phyloP scores from a whole-genome alignment of 37 sponge, comb jelly and placozoan species.

The Aplysina aerophoba region DNA sequence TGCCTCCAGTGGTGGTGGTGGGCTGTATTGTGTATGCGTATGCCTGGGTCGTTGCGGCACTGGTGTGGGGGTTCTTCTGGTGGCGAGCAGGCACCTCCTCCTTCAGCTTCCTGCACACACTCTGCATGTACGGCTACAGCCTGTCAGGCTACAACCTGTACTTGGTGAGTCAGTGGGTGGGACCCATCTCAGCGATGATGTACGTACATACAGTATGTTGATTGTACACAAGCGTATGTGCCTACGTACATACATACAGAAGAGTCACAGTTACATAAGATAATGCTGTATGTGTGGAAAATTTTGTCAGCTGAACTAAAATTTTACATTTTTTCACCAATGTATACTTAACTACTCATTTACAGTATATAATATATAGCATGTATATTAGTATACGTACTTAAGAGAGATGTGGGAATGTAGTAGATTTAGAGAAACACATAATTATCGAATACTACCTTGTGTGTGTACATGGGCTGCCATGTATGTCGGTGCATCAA shows the following conservation, averaged over 20 bases:
- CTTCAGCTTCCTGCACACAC: conserved; percentile 7
- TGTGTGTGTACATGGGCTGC: no score
- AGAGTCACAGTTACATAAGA: not conserved
- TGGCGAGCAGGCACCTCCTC: conserved; percentile 23
- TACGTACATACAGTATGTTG: not conserved
- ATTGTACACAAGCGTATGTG: not conserved
- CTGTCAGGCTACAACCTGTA: conserved; percentile 24
- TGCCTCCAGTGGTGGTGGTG: not conserved
- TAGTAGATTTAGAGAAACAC: no score
- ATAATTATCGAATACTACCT: no score
- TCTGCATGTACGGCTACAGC: conserved; percentile 31
- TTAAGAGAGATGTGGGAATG: not conserved
- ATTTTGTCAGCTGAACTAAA: not conserved
- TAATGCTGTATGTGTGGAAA: not conserved
- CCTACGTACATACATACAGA: not conserved
- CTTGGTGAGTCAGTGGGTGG: not conserved
- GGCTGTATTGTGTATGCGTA: conserved; percentile 4
- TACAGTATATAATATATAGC: not conserved
- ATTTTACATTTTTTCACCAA: not conserved
- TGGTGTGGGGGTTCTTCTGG: conserved; percentile 33
- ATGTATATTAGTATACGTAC: not conserved
- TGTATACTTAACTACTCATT: not conserved
- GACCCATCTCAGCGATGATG: not conserved
- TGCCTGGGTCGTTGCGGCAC: conserved; percentile 3
- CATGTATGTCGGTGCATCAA: no score